Evolutionary conservation across 2,113 vertebrate species (phyloP).

Genomic region (Murina feae): DNA sequence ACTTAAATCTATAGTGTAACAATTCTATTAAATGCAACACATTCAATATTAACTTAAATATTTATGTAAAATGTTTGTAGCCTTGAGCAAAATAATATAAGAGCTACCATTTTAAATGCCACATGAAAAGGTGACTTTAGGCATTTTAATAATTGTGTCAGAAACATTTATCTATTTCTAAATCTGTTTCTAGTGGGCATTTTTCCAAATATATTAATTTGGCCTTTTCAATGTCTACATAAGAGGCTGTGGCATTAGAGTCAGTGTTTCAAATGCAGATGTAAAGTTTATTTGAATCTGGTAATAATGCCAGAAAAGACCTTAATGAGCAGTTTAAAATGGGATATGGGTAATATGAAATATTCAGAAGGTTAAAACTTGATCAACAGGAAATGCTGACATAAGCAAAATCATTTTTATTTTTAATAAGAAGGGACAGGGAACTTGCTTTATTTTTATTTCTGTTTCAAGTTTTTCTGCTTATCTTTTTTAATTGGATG

Average conservation of each 20-base stretch:
- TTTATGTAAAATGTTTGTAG: not conserved
- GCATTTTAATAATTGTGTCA: not conserved
- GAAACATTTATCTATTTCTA: slow-evolving; percentile 42
- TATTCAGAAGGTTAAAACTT: slow-evolving; percentile 62
- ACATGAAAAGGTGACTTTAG: not conserved
- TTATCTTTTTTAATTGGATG: slow-evolving; percentile 32
- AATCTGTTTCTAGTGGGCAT: slow-evolving; percentile 19
- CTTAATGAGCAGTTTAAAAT: slow-evolving; percentile 72
- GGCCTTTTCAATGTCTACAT: slow-evolving; percentile 51
- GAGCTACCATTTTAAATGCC: not conserved
- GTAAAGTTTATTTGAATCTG: slow-evolving; percentile 35
- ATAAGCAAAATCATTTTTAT: not conserved
- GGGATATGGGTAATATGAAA: slow-evolving; percentile 66
- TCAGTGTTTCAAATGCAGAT: slow-evolving; percentile 58
- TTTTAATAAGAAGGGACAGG: not conserved
- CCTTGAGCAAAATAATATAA: slow-evolving; percentile 1
- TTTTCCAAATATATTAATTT: slow-evolving; percentile 47
- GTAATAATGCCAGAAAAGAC: slow-evolving; percentile 58
- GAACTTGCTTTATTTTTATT: not conserved
- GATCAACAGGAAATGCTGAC: slow-evolving; percentile 61
- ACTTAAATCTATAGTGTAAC: not conserved
- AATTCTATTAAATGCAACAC: not conserved
- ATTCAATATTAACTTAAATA: not conserved
- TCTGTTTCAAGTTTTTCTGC: not conserved
- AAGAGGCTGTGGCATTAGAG: slow-evolving; percentile 36